Conservation (phyloP, 1,140 invertebrate genomes). For the Brachionus sp. region DNA sequence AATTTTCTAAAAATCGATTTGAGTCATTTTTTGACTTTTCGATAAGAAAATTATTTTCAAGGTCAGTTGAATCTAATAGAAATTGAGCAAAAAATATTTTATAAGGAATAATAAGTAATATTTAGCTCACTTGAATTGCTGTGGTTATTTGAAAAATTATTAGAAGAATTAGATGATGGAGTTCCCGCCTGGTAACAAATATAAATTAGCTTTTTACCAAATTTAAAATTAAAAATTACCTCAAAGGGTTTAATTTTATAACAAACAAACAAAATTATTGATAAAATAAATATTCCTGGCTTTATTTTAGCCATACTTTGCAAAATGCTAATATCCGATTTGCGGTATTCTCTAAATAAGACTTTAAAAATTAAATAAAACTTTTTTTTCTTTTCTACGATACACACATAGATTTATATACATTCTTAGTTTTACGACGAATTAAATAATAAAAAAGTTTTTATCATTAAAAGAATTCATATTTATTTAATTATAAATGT, state of each 20-base stretch:
- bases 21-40: too few relatives aligned
- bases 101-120: too few relatives aligned
- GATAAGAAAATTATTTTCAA: too few relatives aligned
- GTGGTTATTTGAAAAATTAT: too few relatives aligned
- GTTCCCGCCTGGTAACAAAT: too few relatives aligned
- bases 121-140: too few relatives aligned
- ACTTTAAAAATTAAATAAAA: background rate
- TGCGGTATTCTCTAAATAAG: background rate
- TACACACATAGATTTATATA: background rate
- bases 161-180: too few relatives aligned
- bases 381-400: background rate
- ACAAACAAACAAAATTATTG: background rate
- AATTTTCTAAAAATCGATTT: too few relatives aligned
- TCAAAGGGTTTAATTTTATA: background rate
- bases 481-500: background rate
- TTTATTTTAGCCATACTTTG: background rate
- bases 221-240: background rate
- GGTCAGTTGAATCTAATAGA: too few relatives aligned
- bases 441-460: background rate
- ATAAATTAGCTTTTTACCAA: too few relatives aligned
- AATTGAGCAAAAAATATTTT: too few relatives aligned
- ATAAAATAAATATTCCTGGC: background rate
- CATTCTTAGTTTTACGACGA: background rate
- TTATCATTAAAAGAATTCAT: background rate
- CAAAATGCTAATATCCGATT: background rate